phyloP scores from a whole-genome alignment of 2,888 invertebrate genomes.

The Agrochola litura region DNA sequence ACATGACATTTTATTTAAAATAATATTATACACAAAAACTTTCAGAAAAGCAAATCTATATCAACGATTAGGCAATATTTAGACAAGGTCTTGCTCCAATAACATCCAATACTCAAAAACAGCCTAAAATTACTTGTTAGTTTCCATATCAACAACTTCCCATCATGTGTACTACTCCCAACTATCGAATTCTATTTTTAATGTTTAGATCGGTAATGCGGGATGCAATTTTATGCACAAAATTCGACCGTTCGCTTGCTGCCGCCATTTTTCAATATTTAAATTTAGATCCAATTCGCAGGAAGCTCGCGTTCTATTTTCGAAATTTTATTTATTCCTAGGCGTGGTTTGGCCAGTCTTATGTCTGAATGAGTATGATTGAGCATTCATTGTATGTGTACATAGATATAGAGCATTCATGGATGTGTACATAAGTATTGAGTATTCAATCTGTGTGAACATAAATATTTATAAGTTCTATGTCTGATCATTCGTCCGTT shows the following conservation, averaged over 20 bases:
- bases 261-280: constrained; percentile 84
- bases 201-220: constrained; percentile 88
- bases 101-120: background rate
- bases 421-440: constrained; percentile 37
- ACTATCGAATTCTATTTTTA: constrained; percentile 88
- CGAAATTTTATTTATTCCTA: constrained; percentile 87
- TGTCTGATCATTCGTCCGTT: constrained; percentile 55
- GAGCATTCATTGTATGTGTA: constrained; percentile 50
- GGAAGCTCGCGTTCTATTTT: constrained; percentile 85
- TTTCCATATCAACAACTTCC: constrained; percentile 7
- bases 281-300: constrained; percentile 86
- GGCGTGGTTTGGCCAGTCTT: constrained; percentile 82
- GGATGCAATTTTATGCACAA: constrained; percentile 90
- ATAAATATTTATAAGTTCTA: constrained; percentile 63
- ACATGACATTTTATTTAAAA: background rate
- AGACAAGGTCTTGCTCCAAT: background rate
- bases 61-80: background rate
- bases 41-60: background rate
- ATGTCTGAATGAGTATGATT: constrained; percentile 67
- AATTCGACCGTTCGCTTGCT: constrained; percentile 79
- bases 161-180: constrained; percentile 71
- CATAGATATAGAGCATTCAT: constrained; percentile 44
- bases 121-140: background rate
- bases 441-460: constrained; percentile 44
- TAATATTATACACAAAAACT: background rate